A percentile compares a stretch with the other conserved stretches of the same genome.
Evolutionary conservation across 2,888 invertebrate genomes (phyloP).

Genomic region (Eristalinus aeneus): DNA sequence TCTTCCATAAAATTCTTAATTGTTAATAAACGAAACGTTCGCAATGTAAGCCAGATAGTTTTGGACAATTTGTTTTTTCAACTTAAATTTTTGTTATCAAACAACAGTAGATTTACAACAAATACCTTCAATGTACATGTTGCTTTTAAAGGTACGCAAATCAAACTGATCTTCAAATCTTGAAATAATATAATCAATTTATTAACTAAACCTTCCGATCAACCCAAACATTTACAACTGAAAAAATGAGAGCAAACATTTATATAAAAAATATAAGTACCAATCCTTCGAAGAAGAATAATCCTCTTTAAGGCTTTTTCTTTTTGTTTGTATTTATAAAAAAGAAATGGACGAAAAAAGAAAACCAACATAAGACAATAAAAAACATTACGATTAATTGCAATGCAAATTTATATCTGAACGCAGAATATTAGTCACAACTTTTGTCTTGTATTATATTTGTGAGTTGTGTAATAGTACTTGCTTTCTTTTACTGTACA

Average conservation of each 20-base stretch:
- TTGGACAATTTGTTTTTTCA: too few relatives aligned
- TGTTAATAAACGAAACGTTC: too few relatives aligned
- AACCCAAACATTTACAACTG: neutral
- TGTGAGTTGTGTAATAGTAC: conserved; percentile 16
- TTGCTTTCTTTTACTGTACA: neutral
- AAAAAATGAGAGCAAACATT: conserved; percentile 10
- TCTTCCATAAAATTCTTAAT: too few relatives aligned
- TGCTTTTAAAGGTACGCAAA: neutral
- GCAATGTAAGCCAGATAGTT: too few relatives aligned
- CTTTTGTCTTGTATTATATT: conserved; percentile 30
- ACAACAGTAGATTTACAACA: too few relatives aligned
- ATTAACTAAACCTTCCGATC: neutral
- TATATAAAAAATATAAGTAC: conserved; percentile 61
- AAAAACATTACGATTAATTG: conserved; percentile 56
- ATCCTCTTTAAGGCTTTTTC: conserved; percentile 72
- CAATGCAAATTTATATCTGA: conserved; percentile 26
- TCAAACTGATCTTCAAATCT: too few relatives aligned
- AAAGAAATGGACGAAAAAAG: conserved; percentile 48
- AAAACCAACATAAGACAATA: conserved; percentile 50
- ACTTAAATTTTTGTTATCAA: too few relatives aligned
- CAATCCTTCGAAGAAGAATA: conserved; percentile 72
- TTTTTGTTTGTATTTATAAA: conserved; percentile 45
- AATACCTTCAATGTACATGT: neutral
- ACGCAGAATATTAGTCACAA: conserved; percentile 53
- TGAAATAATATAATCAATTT: neutral